Evolutionary conservation across 2,113 vertebrate species (phyloP), one percentile per base, ranked within the genome.

Genomic region (Rhinolophus ferrumequinum): DNA sequence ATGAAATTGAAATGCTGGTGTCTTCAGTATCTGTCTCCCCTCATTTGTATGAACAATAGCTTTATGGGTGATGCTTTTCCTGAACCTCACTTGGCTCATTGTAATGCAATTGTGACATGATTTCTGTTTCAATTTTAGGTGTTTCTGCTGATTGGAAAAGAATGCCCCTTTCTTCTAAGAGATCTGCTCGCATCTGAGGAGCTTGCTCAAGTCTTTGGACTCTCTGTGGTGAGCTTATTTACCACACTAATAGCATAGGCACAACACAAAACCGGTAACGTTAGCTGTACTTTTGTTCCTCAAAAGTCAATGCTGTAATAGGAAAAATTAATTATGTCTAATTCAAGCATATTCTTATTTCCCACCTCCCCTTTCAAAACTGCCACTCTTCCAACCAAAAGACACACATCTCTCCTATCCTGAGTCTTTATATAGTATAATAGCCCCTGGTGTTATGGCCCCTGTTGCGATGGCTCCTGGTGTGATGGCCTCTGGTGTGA

Each of bases 81-180:
- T 77, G 44, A 62, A 2, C 5, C 5, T 54, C 50, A 18, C 30
- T 18, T 35, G 56, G 24, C 52, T 88, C 7, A n/a, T 58, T 24
- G 7, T 24, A 26, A 35, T 35, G 15, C 12, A 44, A 2, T 28
- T 38, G 19, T 24, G 38, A 13, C 7, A 12, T 56, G 22, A 10
- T 33, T 28, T 89, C 33, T 18, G 21, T 97, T 89, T 97, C 21
- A 0, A 85, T 93, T 89, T 38, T 89, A 99, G 99, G 99, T 98
- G 0, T 98, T 98, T 94, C 98, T 99, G 94, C 97, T 98, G 92
- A 79, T 97, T 67, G 98, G 97, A 58, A 98, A 97, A 0, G 98
- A 99, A 26, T 99, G 99, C 56, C 99, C 99, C 54, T 99, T 99
- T 83, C 98, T 99, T 69, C 90, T 99, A 1, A 98, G 98, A 97